phyloP scores from a whole-genome alignment of 2,113 vertebrate genomes.

The Ailurus styani region DNA sequence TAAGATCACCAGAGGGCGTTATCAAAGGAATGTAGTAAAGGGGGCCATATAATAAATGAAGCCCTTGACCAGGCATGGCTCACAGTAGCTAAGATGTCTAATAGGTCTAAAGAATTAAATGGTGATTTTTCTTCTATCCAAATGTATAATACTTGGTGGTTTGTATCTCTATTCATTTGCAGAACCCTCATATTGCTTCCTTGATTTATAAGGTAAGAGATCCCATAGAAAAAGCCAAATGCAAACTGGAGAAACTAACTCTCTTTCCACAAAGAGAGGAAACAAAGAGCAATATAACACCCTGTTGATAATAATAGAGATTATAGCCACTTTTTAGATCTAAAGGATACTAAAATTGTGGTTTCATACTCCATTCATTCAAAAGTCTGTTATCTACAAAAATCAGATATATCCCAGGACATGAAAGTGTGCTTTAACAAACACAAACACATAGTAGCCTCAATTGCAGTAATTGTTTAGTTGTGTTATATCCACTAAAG shows the following conservation, averaged over 20 bases:
- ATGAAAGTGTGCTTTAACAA: not conserved
- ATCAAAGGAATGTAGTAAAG: not conserved
- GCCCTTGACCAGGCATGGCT: not conserved
- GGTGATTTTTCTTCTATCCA: not conserved
- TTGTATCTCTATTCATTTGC: not conserved
- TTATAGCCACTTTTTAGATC: not conserved
- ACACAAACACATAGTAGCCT: not conserved
- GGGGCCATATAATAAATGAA: not conserved
- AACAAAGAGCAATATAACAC: not conserved
- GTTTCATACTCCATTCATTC: not conserved
- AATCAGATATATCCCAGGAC: not conserved
- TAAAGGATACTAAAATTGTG: not conserved
- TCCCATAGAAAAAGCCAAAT: not conserved
- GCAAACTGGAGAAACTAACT: not conserved
- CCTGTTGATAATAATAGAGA: not conserved
- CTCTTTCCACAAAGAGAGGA: not conserved
- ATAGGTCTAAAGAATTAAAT: not conserved
- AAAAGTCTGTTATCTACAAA: not conserved
- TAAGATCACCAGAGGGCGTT: not conserved
- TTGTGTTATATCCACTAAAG: not conserved
- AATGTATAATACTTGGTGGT: not conserved
- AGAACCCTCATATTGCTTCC: not conserved
- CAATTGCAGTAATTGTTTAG: not conserved
- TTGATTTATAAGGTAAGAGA: not conserved
- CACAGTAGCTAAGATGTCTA: not conserved